Conservation (phyloP, 2,113 vertebrate species). For the Girardinichthys multiradiatus region DNA sequence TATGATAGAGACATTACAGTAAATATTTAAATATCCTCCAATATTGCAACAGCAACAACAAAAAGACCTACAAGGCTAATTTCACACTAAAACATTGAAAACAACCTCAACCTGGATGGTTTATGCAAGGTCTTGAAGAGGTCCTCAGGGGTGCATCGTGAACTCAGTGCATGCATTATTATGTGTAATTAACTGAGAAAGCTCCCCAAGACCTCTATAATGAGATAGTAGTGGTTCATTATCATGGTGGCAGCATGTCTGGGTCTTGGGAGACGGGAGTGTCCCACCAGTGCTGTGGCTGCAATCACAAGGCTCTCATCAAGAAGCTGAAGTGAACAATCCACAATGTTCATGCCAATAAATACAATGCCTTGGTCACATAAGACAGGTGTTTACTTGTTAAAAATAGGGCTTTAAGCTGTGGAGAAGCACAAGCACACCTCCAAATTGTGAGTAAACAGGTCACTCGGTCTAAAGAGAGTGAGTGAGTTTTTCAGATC, state of each 20-base stretch:
- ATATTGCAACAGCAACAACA: not conserved
- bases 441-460: too few relatives aligned
- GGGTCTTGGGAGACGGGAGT: not conserved
- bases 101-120: not conserved
- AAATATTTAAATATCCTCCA: not conserved
- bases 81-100: not conserved
- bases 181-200: not conserved
- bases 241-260: not conserved
- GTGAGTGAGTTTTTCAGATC: too few relatives aligned
- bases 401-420: not conserved
- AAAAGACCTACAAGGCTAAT: not conserved
- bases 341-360: not conserved
- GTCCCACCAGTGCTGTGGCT: not conserved
- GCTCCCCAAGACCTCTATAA: not conserved
- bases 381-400: not conserved
- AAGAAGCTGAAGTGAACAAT: not conserved
- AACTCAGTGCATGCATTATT: not conserved
- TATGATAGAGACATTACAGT: not conserved
- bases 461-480: too few relatives aligned
- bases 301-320: not conserved
- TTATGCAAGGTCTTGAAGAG: not conserved
- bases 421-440: too few relatives aligned
- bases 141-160: not conserved
- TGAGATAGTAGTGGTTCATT: not conserved
- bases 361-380: not conserved